A percentile compares a stretch with the other conserved stretches of the same genome.
Evolutionary conservation across 2,888 invertebrate species (phyloP).

Genomic region (Sminthurides aquaticus): DNA sequence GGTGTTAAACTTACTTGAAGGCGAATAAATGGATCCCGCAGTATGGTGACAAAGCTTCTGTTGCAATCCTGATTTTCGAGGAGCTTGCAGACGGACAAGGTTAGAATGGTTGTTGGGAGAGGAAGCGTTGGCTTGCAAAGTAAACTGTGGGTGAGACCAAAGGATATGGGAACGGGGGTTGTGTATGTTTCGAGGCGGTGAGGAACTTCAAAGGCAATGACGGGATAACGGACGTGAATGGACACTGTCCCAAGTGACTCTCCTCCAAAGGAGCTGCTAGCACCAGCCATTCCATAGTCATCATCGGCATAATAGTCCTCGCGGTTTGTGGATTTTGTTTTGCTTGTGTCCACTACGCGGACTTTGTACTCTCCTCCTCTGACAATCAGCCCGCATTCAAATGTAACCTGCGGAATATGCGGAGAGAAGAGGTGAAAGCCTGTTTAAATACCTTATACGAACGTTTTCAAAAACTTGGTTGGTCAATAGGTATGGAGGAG

Average conservation of each 20-base stretch:
- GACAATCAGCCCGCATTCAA: constrained; percentile 67
- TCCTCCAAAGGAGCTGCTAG: background rate
- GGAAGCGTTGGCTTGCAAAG: constrained; percentile 38
- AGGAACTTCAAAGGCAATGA: constrained; percentile 42
- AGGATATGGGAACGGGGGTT: constrained; percentile 36
- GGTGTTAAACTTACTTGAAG: constrained; percentile 39
- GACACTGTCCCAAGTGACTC: background rate
- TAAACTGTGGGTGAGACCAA: constrained; percentile 37
- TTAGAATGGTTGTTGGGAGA: constrained; percentile 38
- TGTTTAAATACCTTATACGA: no score
- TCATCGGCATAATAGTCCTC: background rate
- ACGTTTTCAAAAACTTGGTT: no score
- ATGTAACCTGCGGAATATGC: constrained; percentile 46
- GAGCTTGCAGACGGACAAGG: constrained; percentile 33
- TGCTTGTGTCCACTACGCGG: constrained; percentile 46
- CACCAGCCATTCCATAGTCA: background rate
- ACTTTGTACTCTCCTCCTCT: constrained; percentile 61
- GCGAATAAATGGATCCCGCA: constrained; percentile 34
- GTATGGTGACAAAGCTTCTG: constrained; percentile 21
- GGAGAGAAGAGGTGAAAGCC: no score
- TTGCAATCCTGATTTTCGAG: constrained; percentile 12
- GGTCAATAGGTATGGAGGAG: no score
- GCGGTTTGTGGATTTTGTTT: background rate
- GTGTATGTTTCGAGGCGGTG: constrained; percentile 41
- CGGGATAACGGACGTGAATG: constrained; percentile 14